Evolutionary conservation across 2,888 invertebrate genomes (phyloP), one percentile per base, ranked within the genome.

Genomic region (Baccha elongata): DNA sequence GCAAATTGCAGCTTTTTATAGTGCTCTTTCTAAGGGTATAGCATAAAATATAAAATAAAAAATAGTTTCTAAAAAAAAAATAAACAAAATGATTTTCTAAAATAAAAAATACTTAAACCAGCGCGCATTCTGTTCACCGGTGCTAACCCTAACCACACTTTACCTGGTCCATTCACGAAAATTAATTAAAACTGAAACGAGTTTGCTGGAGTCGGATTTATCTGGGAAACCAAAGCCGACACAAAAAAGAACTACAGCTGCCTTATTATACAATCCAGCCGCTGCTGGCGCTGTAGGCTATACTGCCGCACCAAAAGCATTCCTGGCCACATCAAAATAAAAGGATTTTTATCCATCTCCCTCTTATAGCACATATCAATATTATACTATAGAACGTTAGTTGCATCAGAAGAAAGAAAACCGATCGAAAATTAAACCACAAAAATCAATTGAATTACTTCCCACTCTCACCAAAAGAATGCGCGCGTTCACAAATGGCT

Each of bases 371-470:
- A 21, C 35, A 55, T 7, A 37, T 55, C 37, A 40, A 55, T 40
- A 13, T n/a, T n/a, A n/a, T 23, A 40, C 26, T n/a, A n/a, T n/a
- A n/a, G n/a, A n/a, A n/a, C n/a, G n/a, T n/a, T n/a, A n/a, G 21
- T 23, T 68, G 60, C 35, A 68, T n/a, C 26, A 69, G 46, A 64
- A 40, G 53, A 37, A 64, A 40, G 53, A 53, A 73, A 32, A 64
- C 72, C 62, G 64, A 83, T 83, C 72, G 76, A 83, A 83, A 79
- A 83, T 83, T 72, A 76, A 83, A 83, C 81, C 81, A 65, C 81
- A 83, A 83, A 76, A 83, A 83, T 76, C 81, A 76, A 83, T 83
- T 72, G 76, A 76, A 83, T 83, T 76, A 83, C 81, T 81, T 67
- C 76, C 67, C 65, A 11, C 46, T 15, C 37, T 13, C 40, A 48